Conservation (phyloP, 1,140 invertebrate genomes). For the Zaprionus tsacasi region DNA sequence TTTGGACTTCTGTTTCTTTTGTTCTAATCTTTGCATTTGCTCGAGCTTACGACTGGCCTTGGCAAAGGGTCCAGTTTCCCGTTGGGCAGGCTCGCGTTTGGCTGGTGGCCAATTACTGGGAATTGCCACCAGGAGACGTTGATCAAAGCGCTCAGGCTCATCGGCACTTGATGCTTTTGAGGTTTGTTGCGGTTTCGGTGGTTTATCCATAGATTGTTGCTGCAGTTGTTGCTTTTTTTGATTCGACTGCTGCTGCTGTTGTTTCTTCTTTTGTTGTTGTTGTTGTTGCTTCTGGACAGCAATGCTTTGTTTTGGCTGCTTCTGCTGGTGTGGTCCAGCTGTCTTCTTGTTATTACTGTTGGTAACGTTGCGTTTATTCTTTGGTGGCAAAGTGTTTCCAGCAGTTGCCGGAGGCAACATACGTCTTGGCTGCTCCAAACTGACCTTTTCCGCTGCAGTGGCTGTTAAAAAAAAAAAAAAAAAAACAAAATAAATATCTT, state of each 20-base stretch:
- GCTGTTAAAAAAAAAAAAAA: not conserved
- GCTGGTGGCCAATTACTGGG: slow-evolving; percentile 43
- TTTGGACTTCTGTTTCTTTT: slow-evolving; percentile 74
- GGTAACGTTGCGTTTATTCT: slow-evolving; percentile 8
- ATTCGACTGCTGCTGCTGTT: slow-evolving; percentile 30
- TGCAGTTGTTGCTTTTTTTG: slow-evolving; percentile 4
- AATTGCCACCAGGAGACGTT: slow-evolving; percentile 63
- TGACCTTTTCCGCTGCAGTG: slow-evolving; percentile 1
- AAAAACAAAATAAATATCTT: not conserved
- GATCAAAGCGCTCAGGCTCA: slow-evolving; percentile 67
- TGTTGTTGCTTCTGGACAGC: slow-evolving; percentile 20
- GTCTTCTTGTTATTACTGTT: slow-evolving; percentile 19
- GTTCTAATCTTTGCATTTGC: slow-evolving; percentile 53
- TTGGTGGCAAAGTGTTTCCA: not conserved
- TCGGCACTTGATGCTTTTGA: slow-evolving; percentile 30
- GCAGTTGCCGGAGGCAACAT: not conserved
- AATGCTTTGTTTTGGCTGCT: slow-evolving; percentile 23
- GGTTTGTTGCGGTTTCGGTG: slow-evolving; percentile 34
- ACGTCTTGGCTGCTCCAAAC: not conserved
- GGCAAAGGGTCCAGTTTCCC: slow-evolving; percentile 55
- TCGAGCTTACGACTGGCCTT: slow-evolving; percentile 67
- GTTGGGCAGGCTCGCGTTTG: slow-evolving; percentile 29
- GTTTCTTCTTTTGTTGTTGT: slow-evolving; percentile 24
- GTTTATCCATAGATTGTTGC: slow-evolving; percentile 14
- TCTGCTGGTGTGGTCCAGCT: slow-evolving; percentile 2